These are phyloP conservation scores for Eurois occulta DNA, from an alignment of 2,888 invertebrate genomes.

Conservation along the genomic window DNA sequence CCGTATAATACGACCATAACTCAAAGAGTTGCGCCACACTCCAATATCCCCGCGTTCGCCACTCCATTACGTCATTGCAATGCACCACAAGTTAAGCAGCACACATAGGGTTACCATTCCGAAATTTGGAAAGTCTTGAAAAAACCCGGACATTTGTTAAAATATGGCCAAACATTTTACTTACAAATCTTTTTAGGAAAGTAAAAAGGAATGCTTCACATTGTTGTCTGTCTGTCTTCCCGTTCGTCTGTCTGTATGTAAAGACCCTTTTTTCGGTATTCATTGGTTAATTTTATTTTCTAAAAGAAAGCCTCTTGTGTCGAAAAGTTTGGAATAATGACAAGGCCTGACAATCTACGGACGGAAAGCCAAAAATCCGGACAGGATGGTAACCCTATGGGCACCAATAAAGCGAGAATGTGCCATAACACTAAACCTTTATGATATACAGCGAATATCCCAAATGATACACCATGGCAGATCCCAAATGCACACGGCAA, in stretches of 20 bases:
- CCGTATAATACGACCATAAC: conserved; percentile 15
- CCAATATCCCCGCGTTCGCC: conserved; percentile 11
- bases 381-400: conserved; percentile 8
- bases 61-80: conserved; percentile 40
- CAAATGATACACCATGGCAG: conserved; percentile 60
- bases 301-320: no score
- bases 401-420: conserved; percentile 51
- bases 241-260: background rate
- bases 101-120: conserved; percentile 4
- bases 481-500: conserved; percentile 61
- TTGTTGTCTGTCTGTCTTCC: background rate
- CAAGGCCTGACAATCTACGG: background rate
- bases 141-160: background rate
- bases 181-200: background rate
- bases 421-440: conserved; percentile 63
- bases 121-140: background rate
- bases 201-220: background rate
- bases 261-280: background rate
- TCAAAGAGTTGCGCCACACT: conserved; percentile 23
- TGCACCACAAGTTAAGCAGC: conserved; percentile 54
- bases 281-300: background rate
- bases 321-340: background rate
- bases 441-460: conserved; percentile 59
- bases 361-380: background rate
- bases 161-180: background rate